These are phyloP conservation scores for Drosophila austrosaltans DNA, from an alignment of 2,888 invertebrate species.

Conservation along the genomic window DNA sequence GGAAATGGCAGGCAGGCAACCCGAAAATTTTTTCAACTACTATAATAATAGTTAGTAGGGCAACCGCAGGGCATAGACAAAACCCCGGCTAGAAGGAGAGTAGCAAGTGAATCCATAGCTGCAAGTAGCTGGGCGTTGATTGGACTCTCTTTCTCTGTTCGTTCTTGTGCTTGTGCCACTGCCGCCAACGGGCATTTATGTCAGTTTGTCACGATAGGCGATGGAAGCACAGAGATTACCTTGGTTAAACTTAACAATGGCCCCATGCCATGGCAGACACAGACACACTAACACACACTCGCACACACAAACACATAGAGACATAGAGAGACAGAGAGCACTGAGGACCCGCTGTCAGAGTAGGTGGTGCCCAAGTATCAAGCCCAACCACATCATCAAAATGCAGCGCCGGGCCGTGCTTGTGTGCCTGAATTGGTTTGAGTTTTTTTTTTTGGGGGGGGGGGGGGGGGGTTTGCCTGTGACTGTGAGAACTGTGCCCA, in stretches of 20 bases:
- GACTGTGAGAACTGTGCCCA: constrained; percentile 46
- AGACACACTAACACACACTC: constrained; percentile 51
- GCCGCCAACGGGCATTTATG: constrained; percentile 74
- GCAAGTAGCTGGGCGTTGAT: constrained; percentile 77
- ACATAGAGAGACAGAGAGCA: constrained; percentile 5
- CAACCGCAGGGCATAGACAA: constrained; percentile 66
- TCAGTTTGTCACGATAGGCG: constrained; percentile 78
- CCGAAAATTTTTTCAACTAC: constrained; percentile 61
- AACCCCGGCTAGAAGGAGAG: constrained; percentile 17
- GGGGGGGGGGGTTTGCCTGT: constrained; percentile 21
- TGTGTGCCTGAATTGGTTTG: constrained; percentile 19
- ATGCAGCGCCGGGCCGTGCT: constrained; percentile 59
- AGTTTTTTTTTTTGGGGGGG: not conserved
- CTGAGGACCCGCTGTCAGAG: constrained; percentile 5
- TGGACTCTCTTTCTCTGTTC: constrained; percentile 56
- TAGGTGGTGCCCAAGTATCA: constrained; percentile 9
- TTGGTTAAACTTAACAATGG: constrained; percentile 79
- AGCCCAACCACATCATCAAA: constrained; percentile 66
- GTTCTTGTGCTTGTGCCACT: constrained; percentile 42
- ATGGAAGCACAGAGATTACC: constrained; percentile 76
- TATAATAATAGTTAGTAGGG: constrained; percentile 76
- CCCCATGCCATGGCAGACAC: constrained; percentile 62
- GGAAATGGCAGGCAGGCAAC: constrained; percentile 24
- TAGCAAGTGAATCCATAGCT: constrained; percentile 35
- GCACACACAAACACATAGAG: constrained; percentile 22